Evolutionary conservation across 2,797 vertebrate genomes (phyloP).

Genomic region (Sebastes matsubarae): DNA sequence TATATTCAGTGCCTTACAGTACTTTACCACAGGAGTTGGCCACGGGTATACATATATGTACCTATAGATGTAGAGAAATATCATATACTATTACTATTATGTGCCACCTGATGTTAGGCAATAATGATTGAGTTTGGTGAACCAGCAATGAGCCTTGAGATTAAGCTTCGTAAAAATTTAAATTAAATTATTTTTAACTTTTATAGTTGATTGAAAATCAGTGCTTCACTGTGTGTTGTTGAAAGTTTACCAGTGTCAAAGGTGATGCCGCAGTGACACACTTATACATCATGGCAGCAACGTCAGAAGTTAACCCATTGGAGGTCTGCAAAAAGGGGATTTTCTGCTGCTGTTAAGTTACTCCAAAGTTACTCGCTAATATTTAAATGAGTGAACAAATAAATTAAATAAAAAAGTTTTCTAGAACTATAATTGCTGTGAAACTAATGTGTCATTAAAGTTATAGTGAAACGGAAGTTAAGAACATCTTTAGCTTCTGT

Average conservation of each 20-base stretch:
- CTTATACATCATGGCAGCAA: neutral
- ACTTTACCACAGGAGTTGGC: neutral
- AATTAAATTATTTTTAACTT: neutral
- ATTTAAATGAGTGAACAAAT: neutral
- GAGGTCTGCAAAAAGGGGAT: too few species aligned
- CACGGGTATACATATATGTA: neutral
- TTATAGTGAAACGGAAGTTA: too few species aligned
- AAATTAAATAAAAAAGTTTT: neutral
- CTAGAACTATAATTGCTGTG: neutral
- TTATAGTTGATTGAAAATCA: neutral
- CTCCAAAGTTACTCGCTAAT: too few species aligned
- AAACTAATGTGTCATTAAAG: neutral
- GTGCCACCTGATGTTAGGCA: neutral
- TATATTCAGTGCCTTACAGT: neutral
- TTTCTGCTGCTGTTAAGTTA: too few species aligned
- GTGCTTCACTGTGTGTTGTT: neutral
- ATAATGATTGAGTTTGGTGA: neutral
- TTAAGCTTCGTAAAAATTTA: neutral
- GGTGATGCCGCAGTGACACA: too few species aligned
- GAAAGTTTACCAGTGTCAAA: neutral
- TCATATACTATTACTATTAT: neutral
- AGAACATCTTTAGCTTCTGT: too few species aligned
- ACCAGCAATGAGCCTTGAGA: neutral
- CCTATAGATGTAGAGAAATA: neutral
- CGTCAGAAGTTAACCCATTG: neutral